Evolutionary conservation across 1,140 invertebrate genomes (phyloP).

Genomic region (Caligus rogercresseyi): DNA sequence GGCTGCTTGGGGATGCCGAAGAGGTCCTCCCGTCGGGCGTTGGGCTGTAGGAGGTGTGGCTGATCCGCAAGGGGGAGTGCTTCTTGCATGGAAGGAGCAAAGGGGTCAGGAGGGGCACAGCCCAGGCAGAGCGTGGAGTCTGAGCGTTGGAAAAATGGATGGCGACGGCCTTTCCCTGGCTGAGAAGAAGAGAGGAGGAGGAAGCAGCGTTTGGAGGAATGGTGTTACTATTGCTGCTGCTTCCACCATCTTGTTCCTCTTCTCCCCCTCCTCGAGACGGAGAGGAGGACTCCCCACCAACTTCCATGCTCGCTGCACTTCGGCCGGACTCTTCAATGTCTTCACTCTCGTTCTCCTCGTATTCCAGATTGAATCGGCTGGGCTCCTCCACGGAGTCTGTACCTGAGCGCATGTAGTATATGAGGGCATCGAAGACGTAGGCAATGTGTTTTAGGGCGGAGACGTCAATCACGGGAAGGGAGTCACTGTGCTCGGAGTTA

Average conservation of each 20-base stretch:
- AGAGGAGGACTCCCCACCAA: not conserved
- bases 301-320: not conserved
- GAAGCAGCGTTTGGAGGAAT: not conserved
- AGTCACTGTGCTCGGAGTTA: slow-evolving; percentile 85
- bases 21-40: slow-evolving; percentile 76
- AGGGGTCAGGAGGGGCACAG: slow-evolving; percentile 86
- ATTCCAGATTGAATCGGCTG: slow-evolving; percentile 26
- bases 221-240: too few relatives aligned
- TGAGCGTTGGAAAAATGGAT: slow-evolving; percentile 78
- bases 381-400: slow-evolving; percentile 23
- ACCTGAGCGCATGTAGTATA: slow-evolving; percentile 78
- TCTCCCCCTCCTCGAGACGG: not conserved
- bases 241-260: slow-evolving; percentile 1
- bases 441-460: slow-evolving; percentile 83
- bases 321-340: not conserved
- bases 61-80: slow-evolving; percentile 80
- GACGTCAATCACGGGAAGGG: slow-evolving; percentile 80
- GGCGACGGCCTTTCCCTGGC: slow-evolving; percentile 42
- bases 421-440: slow-evolving; percentile 86
- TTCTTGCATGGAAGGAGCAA: slow-evolving; percentile 39
- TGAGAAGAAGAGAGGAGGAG: not conserved
- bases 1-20: slow-evolving; percentile 52
- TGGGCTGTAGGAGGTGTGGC: slow-evolving; percentile 85
- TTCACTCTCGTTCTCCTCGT: slow-evolving; percentile 1
- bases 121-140: slow-evolving; percentile 88